Evolutionary conservation across 2,113 vertebrate species (phyloP).

Genomic region (Trematomus loennbergii): DNA sequence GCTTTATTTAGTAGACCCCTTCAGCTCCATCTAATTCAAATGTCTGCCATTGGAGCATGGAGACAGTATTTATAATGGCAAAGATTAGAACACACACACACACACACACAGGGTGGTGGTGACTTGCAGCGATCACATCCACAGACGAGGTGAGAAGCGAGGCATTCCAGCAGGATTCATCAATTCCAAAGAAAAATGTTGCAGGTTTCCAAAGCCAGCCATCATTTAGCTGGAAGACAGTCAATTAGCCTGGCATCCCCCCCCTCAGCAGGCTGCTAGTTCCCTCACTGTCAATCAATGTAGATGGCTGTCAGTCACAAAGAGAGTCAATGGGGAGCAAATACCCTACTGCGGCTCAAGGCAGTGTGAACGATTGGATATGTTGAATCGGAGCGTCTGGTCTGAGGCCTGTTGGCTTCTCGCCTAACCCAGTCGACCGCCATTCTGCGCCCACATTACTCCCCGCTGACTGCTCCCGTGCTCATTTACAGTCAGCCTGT

Average conservation of each 20-base stretch:
- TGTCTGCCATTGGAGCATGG: slow-evolving; percentile 53
- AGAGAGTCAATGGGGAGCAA: slow-evolving; percentile 43
- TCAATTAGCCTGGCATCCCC: slow-evolving; percentile 73
- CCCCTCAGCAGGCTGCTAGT: slow-evolving; percentile 50
- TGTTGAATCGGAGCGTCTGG: slow-evolving; percentile 65
- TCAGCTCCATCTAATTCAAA: slow-evolving; percentile 60
- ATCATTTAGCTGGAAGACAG: slow-evolving; percentile 72
- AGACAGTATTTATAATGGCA: slow-evolving; percentile 52
- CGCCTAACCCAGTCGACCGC: slow-evolving; percentile 31
- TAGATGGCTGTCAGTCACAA: slow-evolving; percentile 81
- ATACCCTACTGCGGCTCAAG: slow-evolving; percentile 57
- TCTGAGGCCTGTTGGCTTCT: slow-evolving; percentile 58
- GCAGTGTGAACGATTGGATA: slow-evolving; percentile 62
- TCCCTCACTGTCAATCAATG: slow-evolving; percentile 75
- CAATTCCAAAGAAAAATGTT: slow-evolving; percentile 50
- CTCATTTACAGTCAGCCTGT: slow-evolving; percentile 71
- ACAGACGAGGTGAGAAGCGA: slow-evolving; percentile 45
- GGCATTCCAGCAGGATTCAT: slow-evolving; percentile 38
- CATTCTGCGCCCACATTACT: slow-evolving; percentile 11
- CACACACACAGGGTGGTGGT: slow-evolving; percentile 22
- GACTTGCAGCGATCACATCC: slow-evolving; percentile 32
- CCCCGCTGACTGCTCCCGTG: slow-evolving; percentile 38
- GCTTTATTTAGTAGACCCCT: slow-evolving; percentile 75
- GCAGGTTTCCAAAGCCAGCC: slow-evolving; percentile 47
- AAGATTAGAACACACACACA: neutral